These are phyloP conservation scores for Conus betulinus DNA, from an alignment of 1,140 invertebrate genomes.

Conservation along the genomic window DNA sequence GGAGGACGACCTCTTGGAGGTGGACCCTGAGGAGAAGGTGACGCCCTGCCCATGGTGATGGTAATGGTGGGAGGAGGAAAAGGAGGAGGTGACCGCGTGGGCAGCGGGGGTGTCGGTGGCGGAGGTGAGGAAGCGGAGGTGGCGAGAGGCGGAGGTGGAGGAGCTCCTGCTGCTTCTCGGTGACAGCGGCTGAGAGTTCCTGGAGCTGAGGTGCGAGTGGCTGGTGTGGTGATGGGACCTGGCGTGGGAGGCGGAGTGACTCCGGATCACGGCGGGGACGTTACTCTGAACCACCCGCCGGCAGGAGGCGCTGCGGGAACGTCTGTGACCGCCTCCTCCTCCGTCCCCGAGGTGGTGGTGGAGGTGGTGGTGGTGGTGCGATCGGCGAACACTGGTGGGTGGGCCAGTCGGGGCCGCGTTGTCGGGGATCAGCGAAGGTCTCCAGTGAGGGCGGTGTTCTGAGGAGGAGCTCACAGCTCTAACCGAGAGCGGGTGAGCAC, in stretches of 20 bases:
- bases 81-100: not conserved
- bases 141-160: not conserved
- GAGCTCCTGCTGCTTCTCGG: not conserved
- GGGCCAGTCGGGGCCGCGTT: not conserved
- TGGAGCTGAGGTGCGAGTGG: not conserved
- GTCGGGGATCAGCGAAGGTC: not conserved
- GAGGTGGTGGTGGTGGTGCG: too few species aligned
- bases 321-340: not conserved
- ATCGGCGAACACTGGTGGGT: not conserved
- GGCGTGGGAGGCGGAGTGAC: not conserved
- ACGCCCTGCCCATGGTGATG: too few species aligned
- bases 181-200: not conserved
- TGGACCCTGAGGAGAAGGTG: not conserved
- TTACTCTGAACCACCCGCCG: not conserved
- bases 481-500: too few species aligned
- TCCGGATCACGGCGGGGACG: not conserved
- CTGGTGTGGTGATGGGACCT: not conserved
- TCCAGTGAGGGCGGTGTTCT: too few species aligned
- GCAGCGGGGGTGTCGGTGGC: not conserved
- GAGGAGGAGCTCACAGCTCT: too few species aligned
- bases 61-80: too few species aligned
- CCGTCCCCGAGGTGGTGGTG: not conserved
- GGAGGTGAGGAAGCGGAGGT: not conserved
- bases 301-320: not conserved
- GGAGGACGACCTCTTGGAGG: not conserved